Evolutionary conservation across 2,888 invertebrate species (phyloP), one percentile per base, ranked within the genome.

Genomic region (Clepsis dumicolana): DNA sequence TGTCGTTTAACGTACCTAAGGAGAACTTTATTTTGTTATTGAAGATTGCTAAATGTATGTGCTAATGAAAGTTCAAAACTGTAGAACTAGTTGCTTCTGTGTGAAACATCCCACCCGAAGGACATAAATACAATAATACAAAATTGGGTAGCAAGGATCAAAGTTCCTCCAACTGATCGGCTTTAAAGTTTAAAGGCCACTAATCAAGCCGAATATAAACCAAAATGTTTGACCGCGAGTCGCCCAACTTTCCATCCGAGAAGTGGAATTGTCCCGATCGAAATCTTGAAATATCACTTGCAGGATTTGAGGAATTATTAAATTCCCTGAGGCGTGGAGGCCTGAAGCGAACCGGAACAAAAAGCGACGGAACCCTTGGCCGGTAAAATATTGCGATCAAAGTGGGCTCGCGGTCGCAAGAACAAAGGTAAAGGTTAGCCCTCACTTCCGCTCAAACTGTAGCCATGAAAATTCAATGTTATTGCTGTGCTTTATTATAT

Each of bases 371-470:
- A 71, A 73, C 72, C 73, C 63, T 44, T 56, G 71, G 72, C 75
- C 75, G 78, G 77, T 82, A 75, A 85, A 83, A 81, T 86, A 85
- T 84, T 82, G 80, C 79, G 81, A 84, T 82, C 82, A 81, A 83
- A 83, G 77, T 74, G 77, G 76, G 80, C 80, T 77, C 77, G 72
- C 73, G 73, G 60, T 73, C 72, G 64, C 75, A 76, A 76, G 79
- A 79, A 80, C 78, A 80, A 81, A 82, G 74, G 71, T 71, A 66
- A 53, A 66, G 72, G 73, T 69, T 64, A 57, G 57, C 50, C 63
- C 50, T 29, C 44, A 44, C 53, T 64, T 50, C 41, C 41, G 50
- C 44, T 29, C 29, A 70, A 52, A 68, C 56, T 35, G 48, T 56
- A 35, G 29, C 57, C 25, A 63, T 62, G 48, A 57, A 59, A 68